Evolutionary conservation across 2,888 invertebrate genomes (phyloP).

Genomic region (Autographa gamma): DNA sequence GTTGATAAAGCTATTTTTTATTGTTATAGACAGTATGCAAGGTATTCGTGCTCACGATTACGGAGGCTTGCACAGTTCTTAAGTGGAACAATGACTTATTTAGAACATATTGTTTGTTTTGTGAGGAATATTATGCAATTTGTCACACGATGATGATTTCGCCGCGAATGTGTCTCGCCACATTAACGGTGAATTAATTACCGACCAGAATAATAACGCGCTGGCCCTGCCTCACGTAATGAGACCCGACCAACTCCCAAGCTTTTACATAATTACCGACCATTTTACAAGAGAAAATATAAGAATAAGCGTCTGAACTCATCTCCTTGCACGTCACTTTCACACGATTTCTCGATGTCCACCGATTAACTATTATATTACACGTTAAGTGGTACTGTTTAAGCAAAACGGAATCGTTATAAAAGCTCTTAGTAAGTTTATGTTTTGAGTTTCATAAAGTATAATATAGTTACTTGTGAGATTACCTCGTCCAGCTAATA

Average conservation of each 20-base stretch:
- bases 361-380: constrained; percentile 27
- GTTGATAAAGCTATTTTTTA: constrained; percentile 71
- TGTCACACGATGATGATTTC: constrained; percentile 73
- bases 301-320: constrained; percentile 49
- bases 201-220: constrained; percentile 63
- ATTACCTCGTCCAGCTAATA: constrained; percentile 39
- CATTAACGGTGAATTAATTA: constrained; percentile 68
- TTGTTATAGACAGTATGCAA: constrained; percentile 53
- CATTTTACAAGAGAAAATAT: constrained; percentile 58
- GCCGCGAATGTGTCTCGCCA: constrained; percentile 75
- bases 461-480: constrained; percentile 23
- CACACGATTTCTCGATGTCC: constrained; percentile 71
- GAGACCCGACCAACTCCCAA: constrained; percentile 60
- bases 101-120: constrained; percentile 65
- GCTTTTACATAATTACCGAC: constrained; percentile 60
- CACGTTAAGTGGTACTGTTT: constrained; percentile 21
- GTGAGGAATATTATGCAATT: constrained; percentile 70
- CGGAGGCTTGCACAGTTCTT: constrained; percentile 39
- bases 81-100: constrained; percentile 71
- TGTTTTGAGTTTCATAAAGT: not conserved
- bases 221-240: constrained; percentile 54
- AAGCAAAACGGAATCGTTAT: not conserved
- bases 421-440: not conserved
- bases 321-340: constrained; percentile 65
- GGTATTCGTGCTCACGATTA: constrained; percentile 47